phyloP scores from a whole-genome alignment of 1,140 invertebrate genomes.

The Drosophila simulans region DNA sequence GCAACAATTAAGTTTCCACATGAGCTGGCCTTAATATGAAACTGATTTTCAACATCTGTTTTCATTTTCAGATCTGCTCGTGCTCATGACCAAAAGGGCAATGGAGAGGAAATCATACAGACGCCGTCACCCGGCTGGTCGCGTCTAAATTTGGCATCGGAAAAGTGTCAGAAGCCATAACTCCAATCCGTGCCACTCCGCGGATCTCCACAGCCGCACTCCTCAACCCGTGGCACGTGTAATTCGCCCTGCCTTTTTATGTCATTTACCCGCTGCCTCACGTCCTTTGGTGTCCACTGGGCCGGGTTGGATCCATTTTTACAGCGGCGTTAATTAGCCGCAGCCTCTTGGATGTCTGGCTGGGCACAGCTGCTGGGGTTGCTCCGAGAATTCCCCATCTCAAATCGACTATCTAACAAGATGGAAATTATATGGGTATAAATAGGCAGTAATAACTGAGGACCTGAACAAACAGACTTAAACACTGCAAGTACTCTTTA shows the following conservation, averaged over 20 bases:
- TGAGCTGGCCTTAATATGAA: constrained; percentile 80
- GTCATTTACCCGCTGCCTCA: constrained; percentile 17
- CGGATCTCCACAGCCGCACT: constrained; percentile 1
- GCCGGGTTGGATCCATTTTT: constrained; percentile 13
- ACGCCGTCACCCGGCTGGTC: constrained; percentile 39
- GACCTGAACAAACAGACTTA: too few relatives aligned
- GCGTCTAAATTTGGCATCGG: constrained; percentile 67
- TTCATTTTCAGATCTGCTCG: constrained; percentile 74
- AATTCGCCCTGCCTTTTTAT: constrained; percentile 13
- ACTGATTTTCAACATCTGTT: constrained; percentile 84
- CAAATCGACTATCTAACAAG: too few relatives aligned
- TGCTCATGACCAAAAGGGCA: constrained; percentile 43
- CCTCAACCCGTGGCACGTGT: too few relatives aligned
- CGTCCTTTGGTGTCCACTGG: not conserved
- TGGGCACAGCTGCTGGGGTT: constrained; percentile 21
- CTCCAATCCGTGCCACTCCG: constrained; percentile 35
- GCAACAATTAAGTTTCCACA: constrained; percentile 84
- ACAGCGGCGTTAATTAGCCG: constrained; percentile 79
- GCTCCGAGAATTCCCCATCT: not conserved
- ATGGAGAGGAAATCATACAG: constrained; percentile 72
- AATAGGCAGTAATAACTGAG: not conserved
- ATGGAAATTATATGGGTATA: not conserved
- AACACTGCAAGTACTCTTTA: too few relatives aligned
- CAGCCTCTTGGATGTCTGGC: constrained; percentile 74
- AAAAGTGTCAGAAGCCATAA: constrained; percentile 72